phyloP scores from a whole-genome alignment of 2,797 vertebrate species.

The Loriculus beryllinus region DNA sequence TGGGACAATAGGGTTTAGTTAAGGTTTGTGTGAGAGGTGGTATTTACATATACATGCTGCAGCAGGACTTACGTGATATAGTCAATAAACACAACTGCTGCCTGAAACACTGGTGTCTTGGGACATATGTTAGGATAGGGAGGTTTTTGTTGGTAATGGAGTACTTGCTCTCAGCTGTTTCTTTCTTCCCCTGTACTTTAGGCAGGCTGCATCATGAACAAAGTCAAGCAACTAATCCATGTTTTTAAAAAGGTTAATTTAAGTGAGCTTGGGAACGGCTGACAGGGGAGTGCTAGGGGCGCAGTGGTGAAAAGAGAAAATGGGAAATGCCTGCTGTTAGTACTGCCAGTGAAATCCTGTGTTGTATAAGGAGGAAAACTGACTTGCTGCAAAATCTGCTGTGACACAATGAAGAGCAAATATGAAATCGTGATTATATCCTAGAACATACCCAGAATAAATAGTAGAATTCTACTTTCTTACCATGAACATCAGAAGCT shows the following conservation, averaged over 20 bases:
- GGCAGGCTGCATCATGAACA: not conserved
- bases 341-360: not conserved
- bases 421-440: not conserved
- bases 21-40: not conserved
- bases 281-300: not conserved
- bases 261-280: rapidly evolving
- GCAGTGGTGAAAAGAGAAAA: not conserved
- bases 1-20: not conserved
- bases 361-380: not conserved
- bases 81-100: not conserved
- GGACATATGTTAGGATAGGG: rapidly evolving
- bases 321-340: not conserved
- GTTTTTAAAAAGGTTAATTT: not conserved
- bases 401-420: not conserved
- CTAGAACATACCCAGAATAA: not conserved
- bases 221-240: not conserved
- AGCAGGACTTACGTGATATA: rapidly evolving
- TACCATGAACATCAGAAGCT: not conserved
- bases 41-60: rapidly evolving
- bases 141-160: not conserved
- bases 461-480: not conserved
- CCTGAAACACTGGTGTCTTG: not conserved
- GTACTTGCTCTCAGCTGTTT: not conserved
- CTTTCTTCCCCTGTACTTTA: not conserved
- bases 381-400: not conserved